These are phyloP conservation scores for Perca schrenkii DNA, from an alignment of 2,113 vertebrate genomes.

Conservation along the genomic window DNA sequence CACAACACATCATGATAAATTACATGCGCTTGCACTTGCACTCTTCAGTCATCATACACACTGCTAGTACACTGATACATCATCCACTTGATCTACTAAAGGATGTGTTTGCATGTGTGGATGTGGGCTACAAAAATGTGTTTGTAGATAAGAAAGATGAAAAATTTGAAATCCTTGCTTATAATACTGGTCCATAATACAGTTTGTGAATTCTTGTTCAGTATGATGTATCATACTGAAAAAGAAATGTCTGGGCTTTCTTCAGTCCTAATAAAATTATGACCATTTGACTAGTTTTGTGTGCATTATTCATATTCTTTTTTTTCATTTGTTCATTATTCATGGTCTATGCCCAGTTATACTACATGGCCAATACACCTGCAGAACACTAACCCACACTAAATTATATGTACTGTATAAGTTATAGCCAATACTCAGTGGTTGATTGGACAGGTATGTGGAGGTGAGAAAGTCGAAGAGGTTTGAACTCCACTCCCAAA, in stretches of 20 bases:
- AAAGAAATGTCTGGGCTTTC: not conserved
- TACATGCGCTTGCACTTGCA: constrained; percentile 18
- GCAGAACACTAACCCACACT: too few species aligned
- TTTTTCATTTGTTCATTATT: too few species aligned
- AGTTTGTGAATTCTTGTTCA: not conserved
- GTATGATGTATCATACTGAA: not conserved
- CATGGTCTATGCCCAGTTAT: too few species aligned
- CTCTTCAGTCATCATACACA: not conserved
- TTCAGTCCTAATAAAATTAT: too few species aligned
- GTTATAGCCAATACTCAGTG: too few species aligned
- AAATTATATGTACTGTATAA: too few species aligned
- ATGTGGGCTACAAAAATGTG: not conserved
- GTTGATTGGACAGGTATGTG: too few species aligned
- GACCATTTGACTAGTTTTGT: too few species aligned
- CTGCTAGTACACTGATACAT: not conserved
- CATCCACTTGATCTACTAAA: constrained; percentile 7
- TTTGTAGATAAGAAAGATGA: not conserved
- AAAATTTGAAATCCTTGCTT: not conserved
- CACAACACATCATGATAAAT: constrained; percentile 32
- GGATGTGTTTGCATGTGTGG: not conserved
- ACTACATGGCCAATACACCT: too few species aligned
- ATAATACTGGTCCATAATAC: not conserved
- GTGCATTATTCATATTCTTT: too few species aligned
- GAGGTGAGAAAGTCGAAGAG: too few species aligned
- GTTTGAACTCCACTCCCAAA: too few species aligned